phyloP scores from a whole-genome alignment of 1,140 invertebrate species.

The Drosophila bifasciata region DNA sequence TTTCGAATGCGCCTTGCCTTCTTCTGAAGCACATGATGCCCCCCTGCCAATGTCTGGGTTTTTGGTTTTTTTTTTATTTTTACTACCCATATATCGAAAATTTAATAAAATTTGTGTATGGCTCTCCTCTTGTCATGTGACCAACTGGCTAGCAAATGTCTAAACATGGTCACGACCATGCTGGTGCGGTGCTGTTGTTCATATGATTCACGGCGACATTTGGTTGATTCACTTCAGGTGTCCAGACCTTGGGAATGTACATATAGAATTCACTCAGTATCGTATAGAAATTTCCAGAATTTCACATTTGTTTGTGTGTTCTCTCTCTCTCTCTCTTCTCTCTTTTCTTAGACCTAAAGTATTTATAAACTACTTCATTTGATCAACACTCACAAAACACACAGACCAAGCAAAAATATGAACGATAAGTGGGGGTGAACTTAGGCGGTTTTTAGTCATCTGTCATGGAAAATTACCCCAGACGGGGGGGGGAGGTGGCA shows the following conservation, averaged over 20 bases:
- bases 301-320: background rate
- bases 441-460: conserved; percentile 26
- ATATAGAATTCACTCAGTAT: no score
- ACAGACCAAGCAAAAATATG: conserved; percentile 27
- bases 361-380: conserved; percentile 35
- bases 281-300: conserved; percentile 6
- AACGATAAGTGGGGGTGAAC: conserved; percentile 56
- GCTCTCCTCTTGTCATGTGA: conserved; percentile 60
- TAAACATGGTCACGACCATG: conserved; percentile 70
- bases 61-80: conserved; percentile 35
- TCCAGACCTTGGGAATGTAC: conserved; percentile 3
- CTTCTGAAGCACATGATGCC: conserved; percentile 64
- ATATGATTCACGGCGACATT: conserved; percentile 53
- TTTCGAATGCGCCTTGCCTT: conserved; percentile 10
- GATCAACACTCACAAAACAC: conserved; percentile 4
- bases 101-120: conserved; percentile 15
- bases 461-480: conserved; percentile 73
- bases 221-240: conserved; percentile 29
- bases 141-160: conserved; percentile 74
- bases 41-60: conserved; percentile 27
- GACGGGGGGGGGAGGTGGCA: conserved; percentile 9
- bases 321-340: background rate
- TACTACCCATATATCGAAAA: conserved; percentile 31
- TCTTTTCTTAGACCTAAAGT: conserved; percentile 38
- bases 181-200: conserved; percentile 17